These are phyloP conservation scores for Anolis sagrei DNA, from an alignment of 2,113 vertebrate species.

Conservation along the genomic window DNA sequence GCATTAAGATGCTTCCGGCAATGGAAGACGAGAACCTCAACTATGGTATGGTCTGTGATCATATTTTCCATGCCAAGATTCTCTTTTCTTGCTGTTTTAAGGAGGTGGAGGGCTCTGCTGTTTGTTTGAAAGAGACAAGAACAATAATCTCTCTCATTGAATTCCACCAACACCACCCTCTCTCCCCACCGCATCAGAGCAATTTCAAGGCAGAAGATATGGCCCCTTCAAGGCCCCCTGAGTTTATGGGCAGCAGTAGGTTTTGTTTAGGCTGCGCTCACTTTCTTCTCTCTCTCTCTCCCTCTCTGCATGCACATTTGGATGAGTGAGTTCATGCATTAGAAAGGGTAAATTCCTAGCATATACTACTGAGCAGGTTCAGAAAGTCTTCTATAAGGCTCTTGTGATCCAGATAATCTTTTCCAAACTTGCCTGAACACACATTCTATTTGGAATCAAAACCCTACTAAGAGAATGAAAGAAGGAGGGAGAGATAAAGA, in stretches of 20 bases:
- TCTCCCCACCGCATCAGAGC: conserved; percentile 16
- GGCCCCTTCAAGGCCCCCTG: conserved; percentile 35
- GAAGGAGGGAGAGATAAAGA: neutral
- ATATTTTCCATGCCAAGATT: conserved; percentile 33
- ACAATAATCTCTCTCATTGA: conserved; percentile 45
- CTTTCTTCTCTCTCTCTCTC: conserved; percentile 3
- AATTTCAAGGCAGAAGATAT: conserved; percentile 47
- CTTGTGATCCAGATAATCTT: conserved; percentile 10
- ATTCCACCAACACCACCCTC: neutral
- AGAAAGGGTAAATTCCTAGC: conserved; percentile 2
- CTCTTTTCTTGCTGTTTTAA: conserved; percentile 38
- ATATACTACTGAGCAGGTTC: conserved; percentile 50
- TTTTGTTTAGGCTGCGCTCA: conserved; percentile 22
- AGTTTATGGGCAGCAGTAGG: conserved; percentile 25
- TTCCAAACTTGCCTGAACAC: neutral
- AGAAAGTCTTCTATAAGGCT: conserved; percentile 32
- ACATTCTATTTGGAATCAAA: neutral
- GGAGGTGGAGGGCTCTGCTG: conserved; percentile 3
- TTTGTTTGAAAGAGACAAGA: conserved; percentile 7
- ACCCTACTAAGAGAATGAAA: neutral
- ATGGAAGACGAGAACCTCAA: conserved; percentile 41
- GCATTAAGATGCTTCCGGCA: conserved; percentile 41
- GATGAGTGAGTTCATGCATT: neutral
- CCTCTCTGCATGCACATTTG: neutral
- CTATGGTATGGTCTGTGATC: conserved; percentile 34